Evolutionary conservation across 2,797 vertebrate genomes (phyloP).

Genomic region (Diplodus puntazzo): DNA sequence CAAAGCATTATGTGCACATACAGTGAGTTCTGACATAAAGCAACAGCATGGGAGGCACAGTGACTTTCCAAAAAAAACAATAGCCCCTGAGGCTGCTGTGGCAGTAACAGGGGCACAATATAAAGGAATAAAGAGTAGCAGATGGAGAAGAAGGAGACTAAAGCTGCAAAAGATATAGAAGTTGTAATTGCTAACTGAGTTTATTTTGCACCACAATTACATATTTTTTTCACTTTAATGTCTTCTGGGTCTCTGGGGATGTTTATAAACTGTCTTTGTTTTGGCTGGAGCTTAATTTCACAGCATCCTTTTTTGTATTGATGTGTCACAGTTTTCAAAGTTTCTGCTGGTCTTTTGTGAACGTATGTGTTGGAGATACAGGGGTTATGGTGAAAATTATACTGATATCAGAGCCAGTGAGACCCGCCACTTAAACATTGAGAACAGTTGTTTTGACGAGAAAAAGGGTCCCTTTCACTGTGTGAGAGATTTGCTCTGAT

Average conservation of each 20-base stretch:
- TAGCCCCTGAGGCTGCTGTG: neutral
- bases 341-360: neutral
- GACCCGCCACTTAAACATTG: neutral
- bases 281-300: no score
- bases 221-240: neutral
- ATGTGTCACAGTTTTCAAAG: no score
- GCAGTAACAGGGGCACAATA: neutral
- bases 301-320: no score
- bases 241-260: neutral
- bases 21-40: neutral
- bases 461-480: slow-evolving; percentile 16
- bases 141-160: neutral
- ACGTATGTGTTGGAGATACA: neutral
- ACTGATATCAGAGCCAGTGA: neutral
- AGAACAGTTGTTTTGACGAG: slow-evolving; percentile 1
- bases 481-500: slow-evolving; percentile 34
- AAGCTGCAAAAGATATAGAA: neutral
- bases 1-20: no score
- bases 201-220: neutral
- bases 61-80: neutral
- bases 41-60: neutral
- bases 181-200: neutral
- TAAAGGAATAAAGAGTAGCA: neutral
- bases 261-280: no score
- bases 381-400: neutral